Evolutionary conservation across 2,888 invertebrate species (phyloP).

Genomic region (Sinopyrophorus schimmeli): DNA sequence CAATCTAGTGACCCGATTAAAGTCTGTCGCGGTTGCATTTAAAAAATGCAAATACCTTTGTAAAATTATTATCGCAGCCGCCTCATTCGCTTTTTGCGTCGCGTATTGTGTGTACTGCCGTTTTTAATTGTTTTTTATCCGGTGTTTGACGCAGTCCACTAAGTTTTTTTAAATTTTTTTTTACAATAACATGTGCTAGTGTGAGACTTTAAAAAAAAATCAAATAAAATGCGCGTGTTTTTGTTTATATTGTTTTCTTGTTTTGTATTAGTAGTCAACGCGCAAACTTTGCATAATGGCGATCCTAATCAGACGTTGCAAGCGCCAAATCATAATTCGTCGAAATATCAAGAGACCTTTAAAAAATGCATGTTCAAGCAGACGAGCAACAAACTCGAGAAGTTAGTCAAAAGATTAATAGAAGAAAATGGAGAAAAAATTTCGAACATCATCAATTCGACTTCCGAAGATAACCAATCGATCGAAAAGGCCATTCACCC

Average conservation of each 20-base stretch:
- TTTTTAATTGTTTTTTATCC: too few relatives aligned
- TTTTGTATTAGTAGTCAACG: too few relatives aligned
- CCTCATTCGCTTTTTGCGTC: constrained; percentile 6
- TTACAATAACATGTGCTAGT: too few relatives aligned
- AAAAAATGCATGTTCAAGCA: constrained; percentile 3
- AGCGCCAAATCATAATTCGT: not conserved
- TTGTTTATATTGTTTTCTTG: too few relatives aligned
- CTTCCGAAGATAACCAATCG: not conserved
- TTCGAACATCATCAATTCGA: too few relatives aligned
- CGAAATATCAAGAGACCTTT: not conserved
- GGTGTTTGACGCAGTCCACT: too few relatives aligned
- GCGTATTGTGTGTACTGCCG: too few relatives aligned
- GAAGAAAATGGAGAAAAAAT: constrained; percentile 4
- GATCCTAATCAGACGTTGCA: not conserved
- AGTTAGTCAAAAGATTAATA: not conserved
- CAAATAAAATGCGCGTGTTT: too few relatives aligned
- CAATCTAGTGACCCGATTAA: constrained; percentile 5
- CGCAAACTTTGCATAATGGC: too few relatives aligned
- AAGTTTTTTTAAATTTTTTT: too few relatives aligned
- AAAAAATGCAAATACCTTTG: not conserved
- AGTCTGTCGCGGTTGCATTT: constrained; percentile 4
- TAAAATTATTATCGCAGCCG: not conserved
- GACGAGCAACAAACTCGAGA: not conserved
- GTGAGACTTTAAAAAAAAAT: too few relatives aligned
- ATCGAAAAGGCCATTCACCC: not conserved